Conservation (phyloP, 1,140 invertebrate genomes). For the Papilio machaon region DNA sequence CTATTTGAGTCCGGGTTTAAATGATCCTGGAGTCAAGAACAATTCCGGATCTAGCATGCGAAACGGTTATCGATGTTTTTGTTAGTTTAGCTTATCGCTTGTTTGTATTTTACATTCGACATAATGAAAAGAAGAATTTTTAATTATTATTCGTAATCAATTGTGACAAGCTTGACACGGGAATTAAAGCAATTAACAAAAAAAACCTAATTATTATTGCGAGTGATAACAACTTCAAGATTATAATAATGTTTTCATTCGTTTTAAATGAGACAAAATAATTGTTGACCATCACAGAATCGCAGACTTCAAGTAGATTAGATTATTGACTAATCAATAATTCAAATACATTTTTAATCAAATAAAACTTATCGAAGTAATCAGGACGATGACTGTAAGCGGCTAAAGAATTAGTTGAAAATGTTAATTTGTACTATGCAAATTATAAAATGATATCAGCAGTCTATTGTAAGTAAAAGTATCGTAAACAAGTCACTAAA, state of each 20-base stretch:
- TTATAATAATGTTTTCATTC: background rate
- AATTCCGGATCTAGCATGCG: constrained; percentile 19
- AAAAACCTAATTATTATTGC: background rate
- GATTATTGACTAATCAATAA: background rate
- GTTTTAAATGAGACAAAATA: background rate
- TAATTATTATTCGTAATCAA: constrained; percentile 7
- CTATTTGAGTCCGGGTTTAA: constrained; percentile 11
- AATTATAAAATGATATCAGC: no score
- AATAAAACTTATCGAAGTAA: background rate
- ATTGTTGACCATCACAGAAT: background rate
- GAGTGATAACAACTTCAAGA: background rate
- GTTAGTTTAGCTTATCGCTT: constrained; percentile 1
- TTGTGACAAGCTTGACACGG: constrained; percentile 6
- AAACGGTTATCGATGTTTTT: constrained; percentile 10
- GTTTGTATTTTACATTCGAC: background rate
- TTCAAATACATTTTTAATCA: background rate
- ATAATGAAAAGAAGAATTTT: background rate
- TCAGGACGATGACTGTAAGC: background rate
- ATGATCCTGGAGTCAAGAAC: background rate
- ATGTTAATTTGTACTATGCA: background rate
- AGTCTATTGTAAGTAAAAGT: no score
- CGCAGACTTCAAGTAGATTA: background rate
- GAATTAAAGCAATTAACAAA: constrained; percentile 18
- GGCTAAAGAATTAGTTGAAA: background rate
- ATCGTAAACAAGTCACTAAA: no score